Base-by-base conservation (phyloP, 2,888 invertebrate genomes). In the Sepioteuthis lessoniana region DNA sequence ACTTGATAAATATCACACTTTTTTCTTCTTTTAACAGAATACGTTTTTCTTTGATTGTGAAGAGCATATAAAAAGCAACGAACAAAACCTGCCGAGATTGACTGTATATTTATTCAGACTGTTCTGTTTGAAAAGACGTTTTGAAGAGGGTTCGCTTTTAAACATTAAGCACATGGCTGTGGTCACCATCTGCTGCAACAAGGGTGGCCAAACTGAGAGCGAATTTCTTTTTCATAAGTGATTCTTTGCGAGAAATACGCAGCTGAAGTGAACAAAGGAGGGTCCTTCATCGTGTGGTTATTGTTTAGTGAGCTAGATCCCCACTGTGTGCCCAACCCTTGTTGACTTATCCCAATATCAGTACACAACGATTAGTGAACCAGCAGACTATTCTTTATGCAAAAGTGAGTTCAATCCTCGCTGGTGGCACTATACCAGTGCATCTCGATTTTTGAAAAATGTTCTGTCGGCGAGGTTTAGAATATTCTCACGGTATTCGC, bases 171-270 rank as follows among this genome's bases (percentile, higher is more conserved):
- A 76, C 76, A 76, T 76, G 76, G 76, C 76, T 25, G 76, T n/a
- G n/a, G 76, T 76, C 76, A 76, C 76, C 76, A 76, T 76, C 76
- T 76, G 76, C 76, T n/a, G n/a, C 76, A 35, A n/a, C 35, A n/a
- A 35, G 76, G 76, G 76, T 76, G 76, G 76, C 76, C 76, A n/a
- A 10, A 76, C 16, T 16, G 3, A n/a, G 16, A 76, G n/a, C 35
- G 19, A 76, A 16, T 25, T 55, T 55, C 25, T 55, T 25, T 76
- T 76, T 76, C 0, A 76, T 76, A n/a, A 76, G n/a, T n/a, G 76
- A 19, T 76, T 16, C 31, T 76, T 76, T 76, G 50, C 19, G 50
- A 50, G 50, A 50, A 50, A 19, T 19, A 21, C 50, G 16, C 50
- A 50, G 50, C 21, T 19, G 50, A 50, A 19, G 21, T 19, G 19